These are phyloP conservation scores for Eciton burchellii DNA, from an alignment of 1,140 invertebrate species.

Conservation along the genomic window DNA sequence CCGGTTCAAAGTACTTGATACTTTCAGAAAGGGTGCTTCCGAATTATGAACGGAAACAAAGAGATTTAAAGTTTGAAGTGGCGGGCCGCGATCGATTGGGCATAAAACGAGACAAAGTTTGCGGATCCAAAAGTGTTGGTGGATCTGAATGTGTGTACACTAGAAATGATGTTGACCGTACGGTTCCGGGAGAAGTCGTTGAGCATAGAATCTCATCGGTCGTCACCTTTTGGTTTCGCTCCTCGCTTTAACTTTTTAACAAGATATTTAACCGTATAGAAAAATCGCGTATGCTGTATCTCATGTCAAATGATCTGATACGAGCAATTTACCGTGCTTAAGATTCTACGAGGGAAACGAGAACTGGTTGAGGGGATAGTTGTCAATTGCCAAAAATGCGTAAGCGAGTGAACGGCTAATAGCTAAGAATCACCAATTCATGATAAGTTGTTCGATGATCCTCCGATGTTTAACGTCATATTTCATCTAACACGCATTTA, in stretches of 20 bases:
- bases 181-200: slow-evolving; percentile 62
- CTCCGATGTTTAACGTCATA: slow-evolving; percentile 77
- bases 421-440: slow-evolving; percentile 70
- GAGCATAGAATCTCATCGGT: slow-evolving; percentile 38
- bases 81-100: slow-evolving; percentile 75
- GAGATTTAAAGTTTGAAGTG: slow-evolving; percentile 77
- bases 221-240: slow-evolving; percentile 38
- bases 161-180: slow-evolving; percentile 79
- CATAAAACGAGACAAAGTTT: slow-evolving; percentile 79
- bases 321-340: neutral
- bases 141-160: slow-evolving; percentile 77
- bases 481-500: slow-evolving; percentile 70
- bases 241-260: slow-evolving; percentile 51
- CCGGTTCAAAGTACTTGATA: slow-evolving; percentile 67
- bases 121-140: slow-evolving; percentile 62
- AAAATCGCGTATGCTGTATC: neutral
- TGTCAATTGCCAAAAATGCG: neutral
- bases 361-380: neutral
- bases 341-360: slow-evolving; percentile 1
- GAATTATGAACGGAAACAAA: slow-evolving; percentile 79
- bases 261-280: slow-evolving; percentile 10
- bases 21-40: slow-evolving; percentile 69
- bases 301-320: slow-evolving; percentile 7
- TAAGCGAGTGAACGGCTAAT: neutral
- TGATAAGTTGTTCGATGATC: slow-evolving; percentile 76